Percentiles rank a stretch among this genome's conserved stretches.
These are phyloP conservation scores for Equus przewalskii DNA, from an alignment of 2,113 vertebrate species.

Conservation along the genomic window DNA sequence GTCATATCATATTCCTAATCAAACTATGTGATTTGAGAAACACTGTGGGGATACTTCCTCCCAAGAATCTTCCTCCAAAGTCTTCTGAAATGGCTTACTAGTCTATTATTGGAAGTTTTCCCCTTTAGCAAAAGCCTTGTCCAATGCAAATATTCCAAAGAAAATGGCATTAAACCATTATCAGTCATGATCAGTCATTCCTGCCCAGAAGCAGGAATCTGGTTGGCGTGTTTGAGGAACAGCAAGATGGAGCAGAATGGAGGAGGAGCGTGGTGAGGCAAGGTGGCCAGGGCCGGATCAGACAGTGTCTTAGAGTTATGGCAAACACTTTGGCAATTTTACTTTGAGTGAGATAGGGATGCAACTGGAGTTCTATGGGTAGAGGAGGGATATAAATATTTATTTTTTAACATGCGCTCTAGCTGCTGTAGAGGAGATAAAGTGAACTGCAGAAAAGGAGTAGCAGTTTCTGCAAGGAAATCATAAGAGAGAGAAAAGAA, in stretches of 20 bases:
- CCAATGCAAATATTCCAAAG: background rate
- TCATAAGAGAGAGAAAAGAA: background rate
- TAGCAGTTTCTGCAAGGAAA: background rate
- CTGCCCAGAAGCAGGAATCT: background rate
- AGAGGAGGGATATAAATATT: background rate
- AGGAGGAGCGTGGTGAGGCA: background rate
- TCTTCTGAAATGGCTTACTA: background rate
- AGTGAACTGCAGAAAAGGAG: background rate
- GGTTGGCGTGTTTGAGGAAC: background rate
- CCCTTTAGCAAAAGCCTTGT: background rate
- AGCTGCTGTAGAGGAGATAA: background rate
- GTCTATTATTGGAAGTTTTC: background rate
- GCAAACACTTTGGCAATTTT: background rate
- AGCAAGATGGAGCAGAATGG: background rate
- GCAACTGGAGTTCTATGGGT: background rate
- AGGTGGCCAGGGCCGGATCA: background rate
- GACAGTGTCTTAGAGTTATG: background rate
- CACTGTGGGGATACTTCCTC: background rate
- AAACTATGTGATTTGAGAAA: background rate
- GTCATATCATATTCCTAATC: constrained; percentile 2
- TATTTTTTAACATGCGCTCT: background rate
- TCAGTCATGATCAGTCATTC: background rate
- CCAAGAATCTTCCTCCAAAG: background rate
- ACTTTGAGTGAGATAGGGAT: background rate
- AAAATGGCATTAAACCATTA: background rate